Conservation (phyloP, 92 coral and sea anemone genomes). For the Phymanthus crucifer region DNA sequence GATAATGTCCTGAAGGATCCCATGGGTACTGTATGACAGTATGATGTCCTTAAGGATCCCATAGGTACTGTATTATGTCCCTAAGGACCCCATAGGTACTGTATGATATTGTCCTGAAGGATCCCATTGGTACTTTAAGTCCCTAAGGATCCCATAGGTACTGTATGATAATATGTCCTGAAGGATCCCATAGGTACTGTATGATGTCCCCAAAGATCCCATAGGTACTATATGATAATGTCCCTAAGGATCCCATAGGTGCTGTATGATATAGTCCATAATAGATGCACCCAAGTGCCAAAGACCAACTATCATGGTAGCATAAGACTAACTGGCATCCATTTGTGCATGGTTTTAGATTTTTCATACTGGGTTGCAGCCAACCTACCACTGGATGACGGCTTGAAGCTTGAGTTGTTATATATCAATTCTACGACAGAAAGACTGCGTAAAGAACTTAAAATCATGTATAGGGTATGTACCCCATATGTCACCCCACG, state of each 20-base stretch:
- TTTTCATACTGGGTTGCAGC: slow-evolving; percentile 98
- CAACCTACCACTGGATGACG: slow-evolving; percentile 89
- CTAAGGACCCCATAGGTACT: background rate
- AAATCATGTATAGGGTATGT: slow-evolving; percentile 86
- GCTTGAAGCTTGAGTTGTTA: slow-evolving; percentile 68
- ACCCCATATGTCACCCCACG: background rate
- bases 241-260: too few relatives aligned
- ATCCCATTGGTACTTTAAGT: slow-evolving; percentile 48
- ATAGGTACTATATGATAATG: too few relatives aligned
- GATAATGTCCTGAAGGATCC: slow-evolving; percentile 61
- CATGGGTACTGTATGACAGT: slow-evolving; percentile 35
- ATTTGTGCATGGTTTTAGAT: slow-evolving; percentile 36
- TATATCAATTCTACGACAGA: slow-evolving; percentile 82
- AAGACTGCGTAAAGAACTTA: slow-evolving; percentile 84
- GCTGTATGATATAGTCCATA: too few relatives aligned
- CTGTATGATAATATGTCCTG: background rate
- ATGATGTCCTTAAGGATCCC: background rate
- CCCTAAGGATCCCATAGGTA: background rate
- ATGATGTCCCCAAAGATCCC: background rate
- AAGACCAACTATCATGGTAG: too few relatives aligned
- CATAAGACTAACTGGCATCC: too few relatives aligned
- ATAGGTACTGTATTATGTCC: background rate
- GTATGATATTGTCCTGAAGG: slow-evolving; percentile 39
- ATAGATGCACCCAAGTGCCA: too few relatives aligned
- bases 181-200: background rate